These are phyloP conservation scores for Aphis gossypii DNA, from an alignment of 1,140 invertebrate genomes.

Conservation along the genomic window DNA sequence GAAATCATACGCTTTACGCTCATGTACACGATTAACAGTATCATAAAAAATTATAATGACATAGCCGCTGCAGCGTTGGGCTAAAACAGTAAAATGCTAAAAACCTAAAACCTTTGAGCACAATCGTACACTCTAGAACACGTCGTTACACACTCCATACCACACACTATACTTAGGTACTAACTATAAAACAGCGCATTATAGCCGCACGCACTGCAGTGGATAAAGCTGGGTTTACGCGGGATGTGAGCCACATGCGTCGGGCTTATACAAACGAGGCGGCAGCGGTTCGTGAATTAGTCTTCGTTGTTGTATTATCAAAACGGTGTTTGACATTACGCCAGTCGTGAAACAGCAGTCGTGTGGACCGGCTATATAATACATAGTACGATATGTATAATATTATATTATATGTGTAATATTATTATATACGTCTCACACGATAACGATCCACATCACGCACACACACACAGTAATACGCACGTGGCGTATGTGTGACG, in stretches of 20 bases:
- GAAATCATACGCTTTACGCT: background rate
- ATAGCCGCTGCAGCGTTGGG: background rate
- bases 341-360: slow-evolving; percentile 9
- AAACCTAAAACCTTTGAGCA: background rate
- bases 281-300: background rate
- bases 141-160: background rate
- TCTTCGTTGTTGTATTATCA: background rate
- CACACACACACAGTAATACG: too few relatives aligned
- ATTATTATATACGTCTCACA: background rate
- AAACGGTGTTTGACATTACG: background rate
- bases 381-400: background rate
- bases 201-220: background rate
- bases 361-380: background rate
- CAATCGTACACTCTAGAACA: background rate
- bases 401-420: background rate
- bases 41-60: background rate
- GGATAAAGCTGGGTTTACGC: background rate
- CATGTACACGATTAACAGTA: background rate
- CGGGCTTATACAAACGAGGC: background rate
- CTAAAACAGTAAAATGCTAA: background rate
- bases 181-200: background rate
- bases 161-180: background rate
- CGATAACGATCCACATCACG: background rate
- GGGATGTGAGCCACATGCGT: background rate
- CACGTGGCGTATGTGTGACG: background rate